phyloP scores from a whole-genome alignment of 2,113 vertebrate genomes.

The Papio anubis region DNA sequence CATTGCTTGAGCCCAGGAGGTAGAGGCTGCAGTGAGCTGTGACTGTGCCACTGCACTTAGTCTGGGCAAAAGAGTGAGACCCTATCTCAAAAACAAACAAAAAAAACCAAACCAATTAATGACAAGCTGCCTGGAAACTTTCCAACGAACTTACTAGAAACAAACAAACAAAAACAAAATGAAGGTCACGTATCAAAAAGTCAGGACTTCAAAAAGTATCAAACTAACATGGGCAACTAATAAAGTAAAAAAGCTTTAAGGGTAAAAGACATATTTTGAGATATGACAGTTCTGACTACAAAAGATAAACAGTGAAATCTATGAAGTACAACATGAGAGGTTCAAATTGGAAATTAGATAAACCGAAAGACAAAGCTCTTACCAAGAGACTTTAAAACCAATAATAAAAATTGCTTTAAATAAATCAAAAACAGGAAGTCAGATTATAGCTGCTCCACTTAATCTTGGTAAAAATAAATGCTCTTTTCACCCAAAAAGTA shows the following conservation, averaged over 20 bases:
- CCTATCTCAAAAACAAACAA: too few relatives aligned
- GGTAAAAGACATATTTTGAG: background rate
- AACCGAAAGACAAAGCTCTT: slow-evolving; percentile 3
- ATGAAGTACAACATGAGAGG: background rate
- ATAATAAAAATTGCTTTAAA: slow-evolving; percentile 50
- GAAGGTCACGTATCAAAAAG: background rate
- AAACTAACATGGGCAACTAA: background rate
- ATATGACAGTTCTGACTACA: slow-evolving; percentile 28
- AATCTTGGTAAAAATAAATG: slow-evolving; percentile 55
- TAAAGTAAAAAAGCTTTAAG: background rate
- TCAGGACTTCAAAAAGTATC: background rate
- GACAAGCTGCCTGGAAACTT: background rate
- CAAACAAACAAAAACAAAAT: background rate
- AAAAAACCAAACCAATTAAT: background rate
- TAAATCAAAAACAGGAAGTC: slow-evolving; percentile 51
- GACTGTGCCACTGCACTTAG: too few relatives aligned
- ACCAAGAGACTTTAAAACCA: background rate
- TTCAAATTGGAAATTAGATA: background rate
- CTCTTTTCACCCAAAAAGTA: background rate
- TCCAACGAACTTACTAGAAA: background rate
- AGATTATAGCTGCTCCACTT: background rate
- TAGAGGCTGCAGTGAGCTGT: too few relatives aligned
- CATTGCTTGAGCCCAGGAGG: too few relatives aligned
- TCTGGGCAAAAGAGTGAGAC: too few relatives aligned
- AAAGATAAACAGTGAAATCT: slow-evolving; percentile 14